These are phyloP conservation scores for Abrostola tripartita DNA, from an alignment of 2,888 invertebrate genomes.

Conservation along the genomic window DNA sequence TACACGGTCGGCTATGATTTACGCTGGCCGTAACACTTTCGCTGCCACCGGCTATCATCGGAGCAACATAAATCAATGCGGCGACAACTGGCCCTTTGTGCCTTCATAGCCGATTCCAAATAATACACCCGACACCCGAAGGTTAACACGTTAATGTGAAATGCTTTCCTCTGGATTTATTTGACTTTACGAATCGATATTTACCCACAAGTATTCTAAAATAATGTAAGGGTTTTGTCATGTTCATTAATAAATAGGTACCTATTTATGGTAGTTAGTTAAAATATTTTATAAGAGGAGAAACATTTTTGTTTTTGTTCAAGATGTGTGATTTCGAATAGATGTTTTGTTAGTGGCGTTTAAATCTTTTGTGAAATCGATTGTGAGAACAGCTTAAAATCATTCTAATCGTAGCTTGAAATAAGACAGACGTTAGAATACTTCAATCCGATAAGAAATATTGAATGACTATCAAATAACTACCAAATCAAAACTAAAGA, in stretches of 20 bases:
- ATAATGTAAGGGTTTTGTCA: slow-evolving; percentile 28
- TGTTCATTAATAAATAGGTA: not conserved
- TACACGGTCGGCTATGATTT: slow-evolving; percentile 81
- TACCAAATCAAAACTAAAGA: slow-evolving; percentile 31
- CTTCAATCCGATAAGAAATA: slow-evolving; percentile 14
- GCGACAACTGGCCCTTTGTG: slow-evolving; percentile 69
- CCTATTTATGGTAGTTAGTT: not conserved
- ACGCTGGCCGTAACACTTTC: slow-evolving; percentile 80
- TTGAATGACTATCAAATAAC: slow-evolving; percentile 2
- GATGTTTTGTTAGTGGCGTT: too few relatives aligned
- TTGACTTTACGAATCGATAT: slow-evolving; percentile 39
- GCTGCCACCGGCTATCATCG: slow-evolving; percentile 66
- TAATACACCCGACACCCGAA: slow-evolving; percentile 61
- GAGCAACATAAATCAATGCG: slow-evolving; percentile 81
- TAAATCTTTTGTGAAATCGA: too few relatives aligned
- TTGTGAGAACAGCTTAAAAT: too few relatives aligned
- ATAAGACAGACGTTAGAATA: not conserved
- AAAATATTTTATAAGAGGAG: too few relatives aligned
- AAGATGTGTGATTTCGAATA: too few relatives aligned
- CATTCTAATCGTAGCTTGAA: too few relatives aligned
- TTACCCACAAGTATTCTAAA: slow-evolving; percentile 11
- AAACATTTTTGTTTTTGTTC: too few relatives aligned
- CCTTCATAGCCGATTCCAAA: slow-evolving; percentile 70
- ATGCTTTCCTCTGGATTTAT: slow-evolving; percentile 45
- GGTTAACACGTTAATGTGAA: slow-evolving; percentile 53